These are phyloP conservation scores for Myrmecobius fasciatus DNA, from an alignment of 2,113 vertebrate species.

Conservation along the genomic window DNA sequence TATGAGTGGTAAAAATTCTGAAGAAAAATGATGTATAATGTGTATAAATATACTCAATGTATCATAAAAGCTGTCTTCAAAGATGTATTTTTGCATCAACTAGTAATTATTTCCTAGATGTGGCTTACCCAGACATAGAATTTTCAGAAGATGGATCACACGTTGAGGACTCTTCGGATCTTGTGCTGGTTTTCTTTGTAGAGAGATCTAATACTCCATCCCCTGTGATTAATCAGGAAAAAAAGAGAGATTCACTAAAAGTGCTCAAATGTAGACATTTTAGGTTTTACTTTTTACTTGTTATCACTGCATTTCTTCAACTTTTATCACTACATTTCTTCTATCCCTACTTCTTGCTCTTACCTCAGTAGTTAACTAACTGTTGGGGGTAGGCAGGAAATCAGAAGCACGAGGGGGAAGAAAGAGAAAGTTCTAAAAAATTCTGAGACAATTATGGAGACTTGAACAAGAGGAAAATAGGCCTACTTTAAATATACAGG, in stretches of 20 bases:
- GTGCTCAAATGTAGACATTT: conserved; percentile 60
- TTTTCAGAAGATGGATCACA: conserved; percentile 89
- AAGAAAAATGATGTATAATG: conserved; percentile 79
- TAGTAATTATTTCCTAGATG: conserved; percentile 75
- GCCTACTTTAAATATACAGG: neutral
- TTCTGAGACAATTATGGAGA: neutral
- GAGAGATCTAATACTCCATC: conserved; percentile 99
- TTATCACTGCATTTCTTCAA: conserved; percentile 27
- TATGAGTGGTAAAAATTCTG: conserved; percentile 85
- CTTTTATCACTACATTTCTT: conserved; percentile 2
- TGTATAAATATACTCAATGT: conserved; percentile 78
- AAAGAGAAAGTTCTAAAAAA: neutral
- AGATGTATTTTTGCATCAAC: conserved; percentile 73
- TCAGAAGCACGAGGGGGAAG: conserved; percentile 33
- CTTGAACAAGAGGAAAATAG: neutral
- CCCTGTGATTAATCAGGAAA: conserved; percentile 82
- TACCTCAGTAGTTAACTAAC: conserved; percentile 44
- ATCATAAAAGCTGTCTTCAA: conserved; percentile 77
- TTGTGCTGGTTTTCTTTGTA: conserved; percentile 90
- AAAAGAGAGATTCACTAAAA: conserved; percentile 76
- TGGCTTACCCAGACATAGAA: conserved; percentile 92
- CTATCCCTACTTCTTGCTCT: conserved; percentile 31
- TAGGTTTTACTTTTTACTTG: conserved; percentile 61
- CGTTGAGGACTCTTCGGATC: conserved; percentile 87
- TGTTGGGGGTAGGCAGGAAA: conserved; percentile 39